A percentile compares a stretch with the other conserved stretches of the same genome.
These are phyloP conservation scores for Hydrochoerus hydrochaeris DNA, from an alignment of 2,113 vertebrate species.

Conservation along the genomic window DNA sequence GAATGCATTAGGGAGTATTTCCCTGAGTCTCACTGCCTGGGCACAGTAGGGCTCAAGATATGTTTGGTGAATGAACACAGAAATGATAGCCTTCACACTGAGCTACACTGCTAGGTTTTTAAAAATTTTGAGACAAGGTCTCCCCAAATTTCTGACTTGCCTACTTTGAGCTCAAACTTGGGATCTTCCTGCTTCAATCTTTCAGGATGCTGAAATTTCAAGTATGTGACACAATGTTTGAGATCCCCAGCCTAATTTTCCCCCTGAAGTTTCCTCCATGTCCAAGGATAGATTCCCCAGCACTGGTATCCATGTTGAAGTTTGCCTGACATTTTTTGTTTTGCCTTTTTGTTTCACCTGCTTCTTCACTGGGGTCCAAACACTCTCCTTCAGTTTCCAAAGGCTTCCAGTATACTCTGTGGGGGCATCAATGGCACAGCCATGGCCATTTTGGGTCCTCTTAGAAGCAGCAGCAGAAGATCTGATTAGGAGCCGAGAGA, in stretches of 20 bases:
- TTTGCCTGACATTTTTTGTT: neutral
- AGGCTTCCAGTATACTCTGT: no score
- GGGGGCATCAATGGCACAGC: no score
- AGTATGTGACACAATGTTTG: neutral
- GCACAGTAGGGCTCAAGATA: accelerated
- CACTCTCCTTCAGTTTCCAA: neutral
- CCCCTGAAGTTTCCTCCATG: neutral
- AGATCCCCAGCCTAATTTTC: neutral
- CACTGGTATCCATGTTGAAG: neutral
- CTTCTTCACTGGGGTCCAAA: neutral
- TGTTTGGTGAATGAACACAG: neutral
- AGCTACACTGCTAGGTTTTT: neutral
- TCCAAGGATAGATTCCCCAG: neutral
- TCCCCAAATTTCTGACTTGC: neutral
- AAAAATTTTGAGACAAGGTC: neutral
- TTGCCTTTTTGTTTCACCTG: neutral
- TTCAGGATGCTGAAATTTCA: neutral
- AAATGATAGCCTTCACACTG: neutral
- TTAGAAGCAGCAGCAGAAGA: neutral
- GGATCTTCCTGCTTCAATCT: neutral
- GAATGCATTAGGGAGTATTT: neutral
- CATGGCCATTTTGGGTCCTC: neutral
- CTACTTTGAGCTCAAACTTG: neutral
- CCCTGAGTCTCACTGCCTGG: neutral
- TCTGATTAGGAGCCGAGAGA: neutral